Evolutionary conservation across 1,140 invertebrate genomes (phyloP).

Genomic region (Oreohelix idahoensis): DNA sequence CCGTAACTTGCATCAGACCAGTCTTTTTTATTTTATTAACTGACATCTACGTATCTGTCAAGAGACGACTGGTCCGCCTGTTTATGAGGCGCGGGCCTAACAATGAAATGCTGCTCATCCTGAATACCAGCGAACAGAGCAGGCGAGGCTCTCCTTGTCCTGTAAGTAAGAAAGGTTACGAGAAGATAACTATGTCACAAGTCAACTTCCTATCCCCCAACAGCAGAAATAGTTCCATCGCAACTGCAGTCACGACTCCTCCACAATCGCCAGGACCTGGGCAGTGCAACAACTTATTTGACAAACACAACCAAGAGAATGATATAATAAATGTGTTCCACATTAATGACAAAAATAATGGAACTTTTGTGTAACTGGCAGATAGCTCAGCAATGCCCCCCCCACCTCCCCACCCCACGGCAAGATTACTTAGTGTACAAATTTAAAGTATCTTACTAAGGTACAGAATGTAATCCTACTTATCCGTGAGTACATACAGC

Average conservation of each 20-base stretch:
- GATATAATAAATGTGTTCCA: neutral
- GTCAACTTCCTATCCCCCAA: neutral
- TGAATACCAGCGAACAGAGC: neutral
- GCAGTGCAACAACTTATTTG: neutral
- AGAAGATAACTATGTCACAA: neutral
- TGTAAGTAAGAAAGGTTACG: neutral
- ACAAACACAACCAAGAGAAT: neutral
- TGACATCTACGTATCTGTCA: neutral
- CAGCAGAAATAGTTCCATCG: neutral
- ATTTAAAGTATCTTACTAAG: too few relatives aligned
- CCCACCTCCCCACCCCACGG: too few relatives aligned
- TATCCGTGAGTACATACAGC: too few relatives aligned
- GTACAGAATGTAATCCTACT: too few relatives aligned
- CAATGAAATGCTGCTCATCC: neutral
- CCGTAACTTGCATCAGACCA: slow-evolving; percentile 39
- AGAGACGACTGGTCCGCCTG: neutral
- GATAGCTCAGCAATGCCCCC: too few relatives aligned
- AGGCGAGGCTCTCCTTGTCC: neutral
- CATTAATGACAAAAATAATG: neutral
- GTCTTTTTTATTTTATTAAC: slow-evolving; percentile 43
- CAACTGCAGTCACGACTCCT: neutral
- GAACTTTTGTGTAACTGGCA: neutral
- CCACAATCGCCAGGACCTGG: neutral
- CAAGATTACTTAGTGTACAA: too few relatives aligned
- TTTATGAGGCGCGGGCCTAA: neutral